A percentile compares a stretch with the other conserved stretches of the same genome.
Evolutionary conservation across 2,888 invertebrate species (phyloP).

Genomic region (Esperia sulphurella): DNA sequence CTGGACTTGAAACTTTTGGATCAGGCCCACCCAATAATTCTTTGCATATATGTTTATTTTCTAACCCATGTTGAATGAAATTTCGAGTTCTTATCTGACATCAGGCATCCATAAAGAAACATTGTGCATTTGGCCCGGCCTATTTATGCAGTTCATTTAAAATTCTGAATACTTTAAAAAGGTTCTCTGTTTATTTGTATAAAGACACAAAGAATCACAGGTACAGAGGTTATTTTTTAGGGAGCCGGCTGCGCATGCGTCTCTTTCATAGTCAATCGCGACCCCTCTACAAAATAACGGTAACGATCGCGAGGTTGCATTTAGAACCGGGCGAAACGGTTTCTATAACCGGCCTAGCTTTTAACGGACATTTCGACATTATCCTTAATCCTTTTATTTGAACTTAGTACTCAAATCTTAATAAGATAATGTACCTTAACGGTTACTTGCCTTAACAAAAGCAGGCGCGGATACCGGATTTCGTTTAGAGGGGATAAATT

Average conservation of each 20-base stretch:
- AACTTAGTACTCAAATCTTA: constrained; percentile 1
- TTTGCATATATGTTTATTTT: too few relatives aligned
- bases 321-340: constrained; percentile 33
- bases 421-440: background rate
- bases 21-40: too few relatives aligned
- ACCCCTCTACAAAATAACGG: constrained; percentile 53
- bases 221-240: constrained; percentile 24
- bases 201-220: constrained; percentile 5
- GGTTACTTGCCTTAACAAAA: constrained; percentile 1
- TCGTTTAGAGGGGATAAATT: too few relatives aligned
- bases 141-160: constrained; percentile 25
- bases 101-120: background rate
- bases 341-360: constrained; percentile 44
- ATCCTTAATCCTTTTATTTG: background rate
- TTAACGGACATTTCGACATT: constrained; percentile 41
- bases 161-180: constrained; percentile 16
- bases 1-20: too few relatives aligned
- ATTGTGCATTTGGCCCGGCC: constrained; percentile 8
- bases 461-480: too few relatives aligned
- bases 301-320: constrained; percentile 44
- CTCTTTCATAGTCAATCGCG: constrained; percentile 43
- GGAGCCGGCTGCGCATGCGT: constrained; percentile 39
- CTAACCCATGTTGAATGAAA: too few relatives aligned
- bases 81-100: background rate
- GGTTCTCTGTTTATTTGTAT: constrained; percentile 10